Evolutionary conservation across 2,888 invertebrate species (phyloP), one percentile per base, ranked within the genome.

Genomic region (Metallyticus violacea): DNA sequence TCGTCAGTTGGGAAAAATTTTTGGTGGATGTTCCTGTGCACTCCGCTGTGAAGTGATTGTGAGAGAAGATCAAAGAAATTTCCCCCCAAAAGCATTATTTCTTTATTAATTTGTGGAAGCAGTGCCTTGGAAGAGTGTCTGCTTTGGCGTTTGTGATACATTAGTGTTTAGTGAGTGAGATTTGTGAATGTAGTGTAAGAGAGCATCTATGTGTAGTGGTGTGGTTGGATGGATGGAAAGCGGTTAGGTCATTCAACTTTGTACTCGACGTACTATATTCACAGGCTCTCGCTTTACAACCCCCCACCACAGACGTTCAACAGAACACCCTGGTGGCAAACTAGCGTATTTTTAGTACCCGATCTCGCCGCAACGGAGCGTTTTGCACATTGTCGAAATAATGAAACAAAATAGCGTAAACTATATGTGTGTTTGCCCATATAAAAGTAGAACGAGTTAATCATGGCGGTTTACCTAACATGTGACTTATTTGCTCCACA

Each of bases 311-410:
- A 89, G 90, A 89, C 90, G 81, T 30, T 86, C 82, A 62, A 78
- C 86, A 86, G 91, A 89, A 90, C 89, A 88, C 90, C 88, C 89
- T 90, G 82, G 86, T 82, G 86, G 86, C 77, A 40, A 85, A 85
- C 85, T 79, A 26, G 81, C 27, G 81, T 85, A 81, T 85, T 85
- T 85, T 85, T 85, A 85, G 85, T 85, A 85, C 85, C 77, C 26
- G 80, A 77, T 77, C 80, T 77, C 77, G 85, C 85, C 85, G 85
- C 85, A 81, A 85, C 81, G 85, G 80, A 85, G 85, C 85, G 85
- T 85, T 85, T 79, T 81, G 26, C 30, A 81, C 81, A 40, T 29
- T 40, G 81, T 40, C 9, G 81, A 30, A 30, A 40, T 30, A 40
- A 30, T 30, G 81, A 30, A 81, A 40, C 81, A n/a, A 40, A 81